Evolutionary conservation across 2,888 invertebrate genomes (phyloP).

Genomic region (Miltochrista miniata): DNA sequence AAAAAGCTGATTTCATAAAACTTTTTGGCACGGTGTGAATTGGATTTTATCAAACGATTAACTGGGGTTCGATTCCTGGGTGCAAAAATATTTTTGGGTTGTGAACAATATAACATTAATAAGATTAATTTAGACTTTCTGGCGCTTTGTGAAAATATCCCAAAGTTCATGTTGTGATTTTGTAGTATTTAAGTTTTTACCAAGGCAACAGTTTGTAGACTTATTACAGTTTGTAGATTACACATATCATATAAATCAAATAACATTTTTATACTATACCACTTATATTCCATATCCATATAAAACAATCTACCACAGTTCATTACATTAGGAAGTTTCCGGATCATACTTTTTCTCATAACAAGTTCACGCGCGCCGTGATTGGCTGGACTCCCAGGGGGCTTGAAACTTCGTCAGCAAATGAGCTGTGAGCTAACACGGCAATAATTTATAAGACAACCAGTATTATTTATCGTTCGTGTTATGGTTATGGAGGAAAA

Average conservation of each 20-base stretch:
- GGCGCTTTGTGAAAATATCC: too few relatives aligned
- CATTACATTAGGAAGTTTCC: conserved; percentile 43
- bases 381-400: conserved; percentile 76
- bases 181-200: too few relatives aligned
- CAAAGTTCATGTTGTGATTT: too few relatives aligned
- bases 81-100: too few relatives aligned
- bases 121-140: too few relatives aligned
- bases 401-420: conserved; percentile 80
- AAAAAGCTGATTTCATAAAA: too few relatives aligned
- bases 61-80: too few relatives aligned
- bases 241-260: too few relatives aligned
- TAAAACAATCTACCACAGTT: conserved; percentile 40
- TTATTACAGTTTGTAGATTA: not conserved
- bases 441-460: conserved; percentile 80
- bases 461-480: conserved; percentile 74
- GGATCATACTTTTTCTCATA: conserved; percentile 68
- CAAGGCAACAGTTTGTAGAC: too few relatives aligned
- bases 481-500: conserved; percentile 50
- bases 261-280: not conserved
- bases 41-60: too few relatives aligned
- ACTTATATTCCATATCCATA: conserved; percentile 13
- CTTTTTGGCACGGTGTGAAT: too few relatives aligned
- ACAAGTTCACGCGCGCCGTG: conserved; percentile 77
- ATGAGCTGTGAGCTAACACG: conserved; percentile 81
- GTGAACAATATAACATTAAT: too few relatives aligned